Conservation (phyloP, 2,113 vertebrate genomes). For the Centropus unirufus region DNA sequence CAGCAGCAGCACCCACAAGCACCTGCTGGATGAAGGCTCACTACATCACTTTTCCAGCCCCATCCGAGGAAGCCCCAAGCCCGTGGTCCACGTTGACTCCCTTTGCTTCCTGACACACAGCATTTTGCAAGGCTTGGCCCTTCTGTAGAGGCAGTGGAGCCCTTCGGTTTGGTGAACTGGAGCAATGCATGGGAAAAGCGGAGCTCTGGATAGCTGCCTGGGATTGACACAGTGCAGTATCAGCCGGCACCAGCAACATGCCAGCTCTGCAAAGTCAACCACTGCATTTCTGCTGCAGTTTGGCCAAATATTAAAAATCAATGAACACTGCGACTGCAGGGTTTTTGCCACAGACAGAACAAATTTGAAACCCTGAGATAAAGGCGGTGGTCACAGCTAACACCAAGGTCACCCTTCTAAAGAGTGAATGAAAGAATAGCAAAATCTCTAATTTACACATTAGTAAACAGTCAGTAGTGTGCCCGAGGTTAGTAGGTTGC, state of each 20-base stretch:
- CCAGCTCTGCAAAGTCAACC: not conserved
- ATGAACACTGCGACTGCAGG: not conserved
- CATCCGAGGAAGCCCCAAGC: not conserved
- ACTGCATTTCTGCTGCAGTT: not conserved
- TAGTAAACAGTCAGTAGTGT: not conserved
- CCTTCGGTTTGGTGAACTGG: not conserved
- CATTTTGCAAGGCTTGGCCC: not conserved
- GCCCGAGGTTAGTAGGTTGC: not conserved
- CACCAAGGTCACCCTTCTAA: not conserved
- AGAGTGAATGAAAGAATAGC: not conserved
- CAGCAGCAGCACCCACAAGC: not conserved
- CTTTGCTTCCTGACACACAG: too few species aligned
- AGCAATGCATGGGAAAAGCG: fast-evolving
- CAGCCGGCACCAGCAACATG: not conserved
- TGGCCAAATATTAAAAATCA: not conserved
- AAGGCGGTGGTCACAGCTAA: not conserved
- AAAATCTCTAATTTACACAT: not conserved
- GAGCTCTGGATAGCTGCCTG: not conserved
- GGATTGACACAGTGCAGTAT: not conserved
- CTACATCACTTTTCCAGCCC: not conserved
- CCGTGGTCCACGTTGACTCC: fast-evolving
- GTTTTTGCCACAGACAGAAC: not conserved
- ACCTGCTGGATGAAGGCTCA: fast-evolving
- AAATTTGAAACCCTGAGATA: not conserved
- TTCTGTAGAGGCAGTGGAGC: not conserved